These are phyloP conservation scores for Paedocypris sp. DNA, from an alignment of 2,113 vertebrate genomes.

Conservation along the genomic window DNA sequence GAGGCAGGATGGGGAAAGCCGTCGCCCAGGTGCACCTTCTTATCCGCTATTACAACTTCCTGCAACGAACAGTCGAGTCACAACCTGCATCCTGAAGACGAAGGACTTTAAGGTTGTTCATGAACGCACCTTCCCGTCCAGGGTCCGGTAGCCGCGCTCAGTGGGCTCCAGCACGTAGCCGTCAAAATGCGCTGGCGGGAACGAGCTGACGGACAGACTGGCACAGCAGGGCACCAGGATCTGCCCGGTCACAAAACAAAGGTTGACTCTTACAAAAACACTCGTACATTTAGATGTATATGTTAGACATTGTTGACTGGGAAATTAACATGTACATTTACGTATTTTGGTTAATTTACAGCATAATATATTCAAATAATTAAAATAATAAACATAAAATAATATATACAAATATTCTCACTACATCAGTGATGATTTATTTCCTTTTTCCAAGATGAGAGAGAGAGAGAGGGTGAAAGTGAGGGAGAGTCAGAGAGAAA, in stretches of 20 bases:
- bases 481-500: too few species aligned
- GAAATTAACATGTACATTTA: too few species aligned
- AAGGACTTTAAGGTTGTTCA: background rate
- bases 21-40: conserved; percentile 69
- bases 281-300: too few species aligned
- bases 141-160: conserved; percentile 73
- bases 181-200: conserved; percentile 73
- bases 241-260: conserved; percentile 37
- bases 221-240: conserved; percentile 84
- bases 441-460: too few species aligned
- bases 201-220: conserved; percentile 61
- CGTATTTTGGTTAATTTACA: too few species aligned
- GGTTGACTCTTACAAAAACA: background rate
- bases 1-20: conserved; percentile 62
- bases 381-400: too few species aligned
- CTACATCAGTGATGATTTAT: too few species aligned
- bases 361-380: too few species aligned
- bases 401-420: too few species aligned
- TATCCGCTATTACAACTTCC: conserved; percentile 81
- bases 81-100: background rate
- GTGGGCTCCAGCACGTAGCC: conserved; percentile 73
- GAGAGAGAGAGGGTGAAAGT: too few species aligned
- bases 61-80: conserved; percentile 42
- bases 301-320: too few species aligned
- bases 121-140: conserved; percentile 76